Base-by-base conservation (phyloP, 2,888 invertebrate species). In the Thereva unica region DNA sequence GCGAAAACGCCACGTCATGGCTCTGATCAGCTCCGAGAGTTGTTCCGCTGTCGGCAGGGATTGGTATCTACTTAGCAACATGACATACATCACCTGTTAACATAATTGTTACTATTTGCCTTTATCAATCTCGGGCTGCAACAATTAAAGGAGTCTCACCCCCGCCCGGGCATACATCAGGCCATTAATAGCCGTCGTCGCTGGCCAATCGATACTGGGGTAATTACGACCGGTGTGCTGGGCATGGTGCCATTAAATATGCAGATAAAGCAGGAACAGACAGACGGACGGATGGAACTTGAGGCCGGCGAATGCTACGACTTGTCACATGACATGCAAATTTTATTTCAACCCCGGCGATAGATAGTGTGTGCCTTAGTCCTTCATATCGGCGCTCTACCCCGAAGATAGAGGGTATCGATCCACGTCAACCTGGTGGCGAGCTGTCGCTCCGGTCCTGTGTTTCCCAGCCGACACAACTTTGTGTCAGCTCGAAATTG, bases 91-190 rank as follows among this genome's bases (percentile, higher is more conserved):
- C n/a, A n/a, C 42, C 42, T 42, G 42, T 9, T 42, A 9, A 7
- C 47, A n/a, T 47, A 47, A 47, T 47, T 47, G 47, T 10, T 47
- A n/a, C 47, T 47, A 47, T 47, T 47, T 47, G 47, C 12, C 12
- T 47, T 47, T 47, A 47, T 10, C n/a, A 47, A n/a, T 47, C 47
- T 47, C 47, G 1, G 5, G 47, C 5, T 47, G 5, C 47, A 5
- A 10, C 8, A 9, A 7, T 5, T 10, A 47, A n/a, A 5, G 47
- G 12, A 47, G n/a, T 47, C 5, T 3, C 47, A n/a, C 5, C 47
- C n/a, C 47, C n/a, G n/a, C 42, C 12, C 47, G 10, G 12, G 47
- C n/a, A 47, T 47, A 47, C 3, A n/a, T 47, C n/a, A 47, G 10
- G 2, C 47, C n/a, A 7, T 5, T 12, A n/a, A 12, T 47, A 5